Base-by-base conservation (phyloP, 2,888 invertebrate genomes). In the Metopia argyrocephala region DNA sequence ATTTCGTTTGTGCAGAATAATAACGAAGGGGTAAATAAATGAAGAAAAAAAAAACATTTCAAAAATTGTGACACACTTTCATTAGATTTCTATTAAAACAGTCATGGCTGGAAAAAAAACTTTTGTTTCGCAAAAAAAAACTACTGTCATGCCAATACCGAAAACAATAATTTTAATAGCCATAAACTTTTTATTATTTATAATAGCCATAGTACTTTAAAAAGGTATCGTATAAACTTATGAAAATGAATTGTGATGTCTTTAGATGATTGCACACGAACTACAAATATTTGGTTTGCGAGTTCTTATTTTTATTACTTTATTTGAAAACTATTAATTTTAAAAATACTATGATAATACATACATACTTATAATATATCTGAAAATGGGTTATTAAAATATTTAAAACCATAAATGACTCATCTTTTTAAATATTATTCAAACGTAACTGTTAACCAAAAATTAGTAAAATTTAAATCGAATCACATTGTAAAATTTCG, bases 21-120 rank as follows among this genome's bases (percentile, higher is more conserved):
- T n/a, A n/a, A n/a, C n/a, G n/a, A n/a, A n/a, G n/a, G n/a, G n/a
- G n/a, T n/a, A n/a, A n/a, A n/a, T n/a, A n/a, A n/a, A n/a, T n/a
- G n/a, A n/a, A 15, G 38, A 38, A 38, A 38, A 38, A 12, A 38
- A 38, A 38, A 12, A 52, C 50, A 61, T 68, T 71, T 62, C 69
- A 50, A 38, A 79, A 78, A 78, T 74, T 65, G 74, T 81, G 81
- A 54, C 81, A 78, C 81, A 81, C 81, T 81, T 81, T 81, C 73
- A 64, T 20, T 74, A 78, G 64, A 74, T 81, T 69, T n/a, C n/a
- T n/a, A n/a, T n/a, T n/a, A n/a, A n/a, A n/a, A n/a, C n/a, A n/a
- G n/a, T n/a, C n/a, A n/a, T n/a, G n/a, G n/a, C n/a, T n/a, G n/a
- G n/a, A n/a, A n/a, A n/a, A n/a, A n/a, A n/a, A n/a, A n/a, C n/a